Conservation (phyloP, 2,113 vertebrate species). For the Acinonyx jubatus region DNA sequence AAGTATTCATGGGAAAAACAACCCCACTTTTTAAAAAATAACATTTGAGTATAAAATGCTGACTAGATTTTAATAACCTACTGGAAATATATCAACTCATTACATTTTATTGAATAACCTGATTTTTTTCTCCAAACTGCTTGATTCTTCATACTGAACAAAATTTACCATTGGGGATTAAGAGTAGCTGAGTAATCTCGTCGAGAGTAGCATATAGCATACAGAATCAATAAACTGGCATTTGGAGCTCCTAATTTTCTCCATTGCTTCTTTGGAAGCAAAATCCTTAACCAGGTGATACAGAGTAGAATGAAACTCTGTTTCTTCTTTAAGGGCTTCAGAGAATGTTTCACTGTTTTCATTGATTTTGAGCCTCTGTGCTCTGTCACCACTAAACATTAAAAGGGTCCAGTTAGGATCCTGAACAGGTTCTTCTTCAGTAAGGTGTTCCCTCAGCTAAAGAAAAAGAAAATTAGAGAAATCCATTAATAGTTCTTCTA, state of each 20-base stretch:
- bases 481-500: background rate
- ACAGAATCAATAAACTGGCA: constrained; percentile 85
- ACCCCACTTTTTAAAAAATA: background rate
- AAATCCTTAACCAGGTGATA: constrained; percentile 91
- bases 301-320: constrained; percentile 93
- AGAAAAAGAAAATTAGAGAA: background rate
- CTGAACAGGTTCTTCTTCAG: background rate
- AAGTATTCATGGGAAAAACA: background rate
- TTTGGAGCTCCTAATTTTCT: constrained; percentile 61
- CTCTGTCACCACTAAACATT: constrained; percentile 87
- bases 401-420: constrained; percentile 84
- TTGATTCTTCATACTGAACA: background rate
- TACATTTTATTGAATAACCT: constrained; percentile 59
- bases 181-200: constrained; percentile 88
- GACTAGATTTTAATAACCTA: constrained; percentile 9
- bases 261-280: constrained; percentile 81
- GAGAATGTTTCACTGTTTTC: constrained; percentile 88
- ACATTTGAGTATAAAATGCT: constrained; percentile 39
- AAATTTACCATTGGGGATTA: constrained; percentile 54
- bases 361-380: constrained; percentile 85
- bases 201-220: constrained; percentile 87
- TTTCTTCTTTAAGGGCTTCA: constrained; percentile 83
- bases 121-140: background rate
- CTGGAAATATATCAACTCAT: background rate
- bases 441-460: constrained; percentile 87